Evolutionary conservation across 2,888 invertebrate species (phyloP).

Genomic region (Silvanus unidentatus): DNA sequence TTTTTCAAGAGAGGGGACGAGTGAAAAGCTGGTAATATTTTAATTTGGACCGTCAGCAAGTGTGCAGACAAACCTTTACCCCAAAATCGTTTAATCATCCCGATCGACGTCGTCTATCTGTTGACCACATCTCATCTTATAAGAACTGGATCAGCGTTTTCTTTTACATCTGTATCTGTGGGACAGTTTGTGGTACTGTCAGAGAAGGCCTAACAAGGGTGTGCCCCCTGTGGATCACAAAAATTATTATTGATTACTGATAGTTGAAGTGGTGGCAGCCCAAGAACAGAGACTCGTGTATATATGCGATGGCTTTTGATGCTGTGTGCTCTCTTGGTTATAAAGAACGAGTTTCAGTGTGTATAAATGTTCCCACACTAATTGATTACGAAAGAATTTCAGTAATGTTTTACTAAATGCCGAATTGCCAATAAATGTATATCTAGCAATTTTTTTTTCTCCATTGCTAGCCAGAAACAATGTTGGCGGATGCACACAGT

Average conservation of each 20-base stretch:
- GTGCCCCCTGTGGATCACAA: slow-evolving; percentile 33
- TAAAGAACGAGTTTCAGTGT: no score
- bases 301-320: no score
- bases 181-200: slow-evolving; percentile 27
- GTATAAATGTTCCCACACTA: no score
- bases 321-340: no score
- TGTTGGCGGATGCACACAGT: no score
- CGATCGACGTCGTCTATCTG: slow-evolving; percentile 10
- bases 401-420: no score
- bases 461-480: no score
- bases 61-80: not conserved
- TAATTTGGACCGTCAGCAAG: not conserved
- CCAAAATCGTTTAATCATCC: not conserved
- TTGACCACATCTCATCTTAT: slow-evolving; percentile 17
- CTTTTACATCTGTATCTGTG: slow-evolving; percentile 12
- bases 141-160: slow-evolving; percentile 17
- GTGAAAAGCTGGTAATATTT: not conserved
- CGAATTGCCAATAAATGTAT: no score
- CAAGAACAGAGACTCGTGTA: slow-evolving; percentile 4
- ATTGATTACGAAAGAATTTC: no score
- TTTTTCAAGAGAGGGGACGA: no score
- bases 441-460: no score
- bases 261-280: slow-evolving; percentile 12
- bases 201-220: slow-evolving; percentile 36
- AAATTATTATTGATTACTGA: slow-evolving; percentile 39